These are phyloP conservation scores for Rotaria magnacalcarata DNA, from an alignment of 2,888 invertebrate genomes.

Conservation along the genomic window DNA sequence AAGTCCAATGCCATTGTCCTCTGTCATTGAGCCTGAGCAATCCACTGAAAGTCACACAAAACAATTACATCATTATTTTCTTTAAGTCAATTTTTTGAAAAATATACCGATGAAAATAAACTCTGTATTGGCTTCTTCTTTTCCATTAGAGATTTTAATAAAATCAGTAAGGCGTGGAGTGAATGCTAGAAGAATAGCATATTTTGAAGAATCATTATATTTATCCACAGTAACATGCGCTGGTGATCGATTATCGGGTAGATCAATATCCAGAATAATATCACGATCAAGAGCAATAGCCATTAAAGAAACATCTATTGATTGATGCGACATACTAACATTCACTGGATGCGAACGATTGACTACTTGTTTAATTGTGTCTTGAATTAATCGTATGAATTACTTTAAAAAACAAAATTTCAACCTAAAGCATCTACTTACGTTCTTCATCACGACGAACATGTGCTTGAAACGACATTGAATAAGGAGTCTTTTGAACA, in stretches of 20 bases:
- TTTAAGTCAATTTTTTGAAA: not conserved
- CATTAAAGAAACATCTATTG: not conserved
- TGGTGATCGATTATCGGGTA: not conserved
- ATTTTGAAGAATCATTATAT: not conserved
- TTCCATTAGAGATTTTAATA: not conserved
- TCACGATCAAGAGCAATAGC: not conserved
- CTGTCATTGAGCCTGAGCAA: not conserved
- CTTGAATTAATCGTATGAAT: not conserved
- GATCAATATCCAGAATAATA: not conserved
- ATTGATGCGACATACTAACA: not conserved
- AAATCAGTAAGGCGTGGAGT: not conserved
- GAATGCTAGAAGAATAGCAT: not conserved
- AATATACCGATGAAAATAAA: not conserved
- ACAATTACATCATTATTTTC: not conserved
- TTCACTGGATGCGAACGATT: not conserved
- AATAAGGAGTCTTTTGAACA: constrained; percentile 1
- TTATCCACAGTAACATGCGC: not conserved
- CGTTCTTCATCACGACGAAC: not conserved
- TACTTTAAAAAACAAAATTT: not conserved
- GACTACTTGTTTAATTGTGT: not conserved
- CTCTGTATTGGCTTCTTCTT: not conserved
- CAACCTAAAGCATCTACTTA: not conserved
- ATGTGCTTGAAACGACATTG: not conserved
- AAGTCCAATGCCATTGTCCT: not conserved
- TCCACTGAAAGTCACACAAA: not conserved